Evolutionary conservation across 2,888 invertebrate species (phyloP), one percentile per base, ranked within the genome.

Genomic region (Agriopis marginaria): DNA sequence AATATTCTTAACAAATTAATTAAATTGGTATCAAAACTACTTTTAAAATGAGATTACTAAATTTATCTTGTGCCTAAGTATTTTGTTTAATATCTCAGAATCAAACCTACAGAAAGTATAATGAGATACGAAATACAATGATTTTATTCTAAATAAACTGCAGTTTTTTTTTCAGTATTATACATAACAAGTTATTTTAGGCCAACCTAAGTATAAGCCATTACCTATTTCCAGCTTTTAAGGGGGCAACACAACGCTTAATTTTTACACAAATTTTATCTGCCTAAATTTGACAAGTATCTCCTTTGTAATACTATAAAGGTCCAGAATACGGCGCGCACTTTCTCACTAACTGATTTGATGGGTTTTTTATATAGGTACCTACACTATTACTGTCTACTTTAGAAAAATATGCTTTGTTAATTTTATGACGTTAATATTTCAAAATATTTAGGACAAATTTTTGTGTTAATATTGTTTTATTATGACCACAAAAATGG

Each of bases 181-280:
- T 58, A 66, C 45, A 67, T 47, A 65, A 42, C 23, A 62, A 54
- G 42, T 61, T 61, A 61, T 55, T 60, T 68, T 76, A 77, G 78
- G 75, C 76, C 76, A 71, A 72, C 65, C 70, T 60, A 69, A 68
- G 70, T 39, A 65, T 72, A 75, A 77, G 71, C 66, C 76, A 73
- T 75, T 75, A 62, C 72, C 76, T 75, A 58, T 47, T 32, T 45
- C 39, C 51, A 50, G 9, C 17, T 50, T 50, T 23, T 32, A 32
- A 32, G 32, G 32, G 32, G 32, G 5, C 32, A 32, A 32, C 32
- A 32, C 32, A 32, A 5, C 3, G 32, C 32, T 32, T 32, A 32
- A 32, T 32, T 32, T 32, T 32, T 32, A 32, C 32, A 32, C 32
- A 32, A 32, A 32, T 32, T 32, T 32, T 3, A 32, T 32, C 32